Base-by-base conservation (phyloP, 2,888 invertebrate genomes). In the Rotaria socialis region DNA sequence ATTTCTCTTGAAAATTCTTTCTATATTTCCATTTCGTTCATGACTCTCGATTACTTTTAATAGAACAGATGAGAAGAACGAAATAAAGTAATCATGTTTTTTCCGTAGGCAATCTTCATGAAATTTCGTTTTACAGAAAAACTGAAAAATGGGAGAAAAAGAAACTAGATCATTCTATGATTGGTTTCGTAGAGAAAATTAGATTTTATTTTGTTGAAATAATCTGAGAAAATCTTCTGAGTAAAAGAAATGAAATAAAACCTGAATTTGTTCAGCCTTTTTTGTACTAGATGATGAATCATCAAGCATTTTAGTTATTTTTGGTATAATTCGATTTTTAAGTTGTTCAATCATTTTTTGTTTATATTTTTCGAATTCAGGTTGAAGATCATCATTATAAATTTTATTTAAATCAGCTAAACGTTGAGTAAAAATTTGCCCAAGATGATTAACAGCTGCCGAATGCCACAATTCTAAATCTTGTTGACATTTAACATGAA, bases 401-500 rank as follows among this genome's bases (percentile, higher is more conserved):
- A 80, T 22, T 80, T 47, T 24, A n/a, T 80, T 47, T n/a, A 80
- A 47, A 47, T 80, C 80, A n/a, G 24, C 47, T n/a, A 47, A 47
- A 80, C 80, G 80, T 80, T 80, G 80, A 47, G 47, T 47, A n/a
- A 47, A 80, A 2, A 80, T 43, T 80, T 80, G 47, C 11, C 24
- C 24, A n/a, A 80, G 47, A 80, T 47, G 43, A 80, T 47, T 80
- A n/a, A 80, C 24, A 3, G 47, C 47, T 10, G 22, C 47, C 10
- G 80, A 47, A 47, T 80, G 43, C 80, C 80, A 80, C 11, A n/a
- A 0, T 80, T 80, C 80, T 80, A 80, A 47, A 80, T 80, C 47
- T 80, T 43, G 43, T 80, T 80, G 80, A 80, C 80, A 80, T 47
- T 80, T 47, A 3, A n/a, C 11, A 80, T 80, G 80, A n/a, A 80